phyloP scores from a whole-genome alignment of 2,113 vertebrate species.

The Notechis scutatus region DNA sequence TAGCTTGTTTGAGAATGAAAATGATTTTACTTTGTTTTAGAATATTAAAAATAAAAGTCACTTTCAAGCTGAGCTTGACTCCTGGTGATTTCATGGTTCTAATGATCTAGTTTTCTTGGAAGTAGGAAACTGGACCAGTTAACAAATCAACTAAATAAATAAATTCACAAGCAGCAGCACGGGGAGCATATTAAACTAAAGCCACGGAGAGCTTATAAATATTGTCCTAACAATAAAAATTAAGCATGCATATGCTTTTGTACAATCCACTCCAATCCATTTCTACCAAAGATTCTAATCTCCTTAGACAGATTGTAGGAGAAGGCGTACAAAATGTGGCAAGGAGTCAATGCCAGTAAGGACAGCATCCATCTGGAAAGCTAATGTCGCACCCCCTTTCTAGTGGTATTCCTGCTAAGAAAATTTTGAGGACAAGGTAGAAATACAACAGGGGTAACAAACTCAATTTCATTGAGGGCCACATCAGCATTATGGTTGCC shows the following conservation, averaged over 20 bases:
- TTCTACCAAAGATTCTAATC: not conserved
- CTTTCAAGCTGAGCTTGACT: not conserved
- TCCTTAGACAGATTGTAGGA: not conserved
- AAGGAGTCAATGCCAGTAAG: not conserved
- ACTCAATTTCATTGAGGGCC: no score
- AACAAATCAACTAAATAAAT: not conserved
- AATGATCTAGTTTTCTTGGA: not conserved
- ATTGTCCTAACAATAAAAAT: not conserved
- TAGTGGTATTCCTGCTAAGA: not conserved
- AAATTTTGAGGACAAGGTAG: not conserved
- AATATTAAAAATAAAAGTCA: not conserved
- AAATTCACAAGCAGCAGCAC: not conserved
- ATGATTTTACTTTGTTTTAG: not conserved
- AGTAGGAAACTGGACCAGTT: not conserved
- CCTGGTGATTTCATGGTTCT: not conserved
- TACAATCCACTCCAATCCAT: not conserved
- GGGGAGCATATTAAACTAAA: not conserved
- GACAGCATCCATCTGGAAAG: not conserved
- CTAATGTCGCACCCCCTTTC: not conserved
- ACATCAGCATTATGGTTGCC: no score
- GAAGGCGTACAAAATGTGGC: not conserved
- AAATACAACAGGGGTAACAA: not conserved
- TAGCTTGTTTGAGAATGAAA: not conserved
- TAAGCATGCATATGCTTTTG: not conserved
- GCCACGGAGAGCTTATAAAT: not conserved